Evolutionary conservation across 2,797 vertebrate genomes (phyloP).

Genomic region (Hydrolagus colliei): DNA sequence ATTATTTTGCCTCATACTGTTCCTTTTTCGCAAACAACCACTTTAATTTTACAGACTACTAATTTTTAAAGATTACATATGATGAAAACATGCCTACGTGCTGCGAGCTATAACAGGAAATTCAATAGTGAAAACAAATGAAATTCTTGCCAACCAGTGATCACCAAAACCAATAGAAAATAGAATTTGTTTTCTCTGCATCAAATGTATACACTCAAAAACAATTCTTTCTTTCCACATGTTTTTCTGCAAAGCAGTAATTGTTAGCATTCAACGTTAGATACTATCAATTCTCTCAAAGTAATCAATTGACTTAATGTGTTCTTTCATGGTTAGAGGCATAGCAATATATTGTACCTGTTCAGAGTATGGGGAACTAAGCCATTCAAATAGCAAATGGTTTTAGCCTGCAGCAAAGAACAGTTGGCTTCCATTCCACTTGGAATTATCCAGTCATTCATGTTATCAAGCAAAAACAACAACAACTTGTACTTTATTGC

Average conservation of each 20-base stretch:
- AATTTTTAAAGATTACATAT: constrained; percentile 9
- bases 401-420: neutral
- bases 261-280: neutral
- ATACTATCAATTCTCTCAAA: neutral
- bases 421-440: neutral
- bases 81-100: neutral
- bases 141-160: neutral
- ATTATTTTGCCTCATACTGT: neutral
- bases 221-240: neutral
- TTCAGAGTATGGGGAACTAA: constrained; percentile 8
- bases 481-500: no score
- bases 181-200: constrained; percentile 1
- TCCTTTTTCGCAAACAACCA: neutral
- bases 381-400: neutral
- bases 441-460: neutral
- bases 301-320: neutral
- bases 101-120: neutral
- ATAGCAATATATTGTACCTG: neutral
- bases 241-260: neutral
- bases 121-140: no score
- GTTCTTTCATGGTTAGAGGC: constrained; percentile 5
- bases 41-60: constrained; percentile 8
- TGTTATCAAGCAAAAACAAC: neutral
- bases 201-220: neutral
- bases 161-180: neutral